Percentiles rank a stretch among this genome's conserved stretches.
These are phyloP conservation scores for Aplysina aerophoba DNA, from an alignment of 37 sponge, comb jelly and placozoan species.

Conservation along the genomic window DNA sequence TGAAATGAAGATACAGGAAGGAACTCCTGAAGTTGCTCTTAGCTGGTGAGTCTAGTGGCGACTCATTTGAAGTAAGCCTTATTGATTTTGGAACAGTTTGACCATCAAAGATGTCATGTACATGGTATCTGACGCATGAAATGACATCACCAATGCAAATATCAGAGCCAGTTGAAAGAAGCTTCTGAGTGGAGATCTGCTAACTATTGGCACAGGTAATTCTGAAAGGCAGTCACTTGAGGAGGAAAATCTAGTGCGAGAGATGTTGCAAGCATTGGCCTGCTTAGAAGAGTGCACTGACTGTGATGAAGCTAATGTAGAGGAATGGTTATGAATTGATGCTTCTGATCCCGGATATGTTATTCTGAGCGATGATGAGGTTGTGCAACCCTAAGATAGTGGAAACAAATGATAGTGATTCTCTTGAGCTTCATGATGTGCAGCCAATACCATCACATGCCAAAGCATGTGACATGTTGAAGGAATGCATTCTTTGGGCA, in stretches of 20 bases:
- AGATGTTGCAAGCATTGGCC: slow-evolving; percentile 26
- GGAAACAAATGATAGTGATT: slow-evolving; percentile 21
- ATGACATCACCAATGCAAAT: slow-evolving; percentile 25
- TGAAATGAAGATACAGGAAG: slow-evolving; percentile 61
- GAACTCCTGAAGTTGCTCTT: slow-evolving; percentile 62
- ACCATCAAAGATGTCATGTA: slow-evolving; percentile 52
- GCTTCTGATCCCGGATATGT: slow-evolving; percentile 42
- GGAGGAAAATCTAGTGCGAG: slow-evolving; percentile 27
- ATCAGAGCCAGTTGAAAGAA: slow-evolving; percentile 40
- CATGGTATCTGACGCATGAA: slow-evolving; percentile 42
- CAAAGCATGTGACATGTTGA: slow-evolving; percentile 26
- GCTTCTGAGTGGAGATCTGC: slow-evolving; percentile 11
- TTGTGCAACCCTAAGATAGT: slow-evolving; percentile 17
- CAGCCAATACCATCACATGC: slow-evolving; percentile 32
- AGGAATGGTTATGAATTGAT: slow-evolving; percentile 35
- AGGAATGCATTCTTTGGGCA: slow-evolving; percentile 32
- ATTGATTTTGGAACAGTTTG: slow-evolving; percentile 53
- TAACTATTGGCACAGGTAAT: neutral
- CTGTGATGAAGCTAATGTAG: slow-evolving; percentile 19
- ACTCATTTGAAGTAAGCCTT: slow-evolving; percentile 21
- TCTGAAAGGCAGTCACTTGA: neutral
- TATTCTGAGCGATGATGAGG: slow-evolving; percentile 14
- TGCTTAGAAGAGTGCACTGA: slow-evolving; percentile 22
- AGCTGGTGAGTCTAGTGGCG: slow-evolving; percentile 53
- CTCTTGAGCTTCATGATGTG: slow-evolving; percentile 17